Evolutionary conservation across 2,113 vertebrate genomes (phyloP).

Genomic region (Balaenoptera acutorostrata): DNA sequence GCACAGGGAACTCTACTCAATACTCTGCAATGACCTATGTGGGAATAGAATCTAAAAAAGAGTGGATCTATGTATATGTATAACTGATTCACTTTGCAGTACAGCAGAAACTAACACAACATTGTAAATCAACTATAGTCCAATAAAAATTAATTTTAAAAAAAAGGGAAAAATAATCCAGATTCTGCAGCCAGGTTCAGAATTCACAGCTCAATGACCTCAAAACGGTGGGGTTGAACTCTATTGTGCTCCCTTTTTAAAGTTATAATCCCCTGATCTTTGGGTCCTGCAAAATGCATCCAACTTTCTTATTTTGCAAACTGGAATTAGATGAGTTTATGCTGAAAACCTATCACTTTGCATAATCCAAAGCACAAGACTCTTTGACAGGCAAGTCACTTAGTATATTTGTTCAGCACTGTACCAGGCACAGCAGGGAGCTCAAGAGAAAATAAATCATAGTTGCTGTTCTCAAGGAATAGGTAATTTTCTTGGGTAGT

Average conservation of each 20-base stretch:
- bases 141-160: background rate
- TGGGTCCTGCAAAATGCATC: background rate
- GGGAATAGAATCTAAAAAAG: background rate
- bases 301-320: background rate
- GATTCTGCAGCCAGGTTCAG: background rate
- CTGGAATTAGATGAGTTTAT: background rate
- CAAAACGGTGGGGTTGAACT: background rate
- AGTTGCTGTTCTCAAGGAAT: background rate
- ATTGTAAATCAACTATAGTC: background rate
- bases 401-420: background rate
- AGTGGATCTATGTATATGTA: background rate
- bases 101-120: background rate
- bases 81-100: background rate
- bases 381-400: background rate
- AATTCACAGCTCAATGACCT: background rate
- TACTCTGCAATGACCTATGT: background rate
- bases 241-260: background rate
- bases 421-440: background rate
- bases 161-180: background rate
- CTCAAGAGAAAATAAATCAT: background rate
- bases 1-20: background rate
- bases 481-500: background rate
- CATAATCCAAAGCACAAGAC: background rate
- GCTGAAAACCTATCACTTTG: background rate
- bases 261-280: background rate